These are phyloP conservation scores for Vireo griseus DNA, from an alignment of 2,797 vertebrate genomes.

Conservation along the genomic window DNA sequence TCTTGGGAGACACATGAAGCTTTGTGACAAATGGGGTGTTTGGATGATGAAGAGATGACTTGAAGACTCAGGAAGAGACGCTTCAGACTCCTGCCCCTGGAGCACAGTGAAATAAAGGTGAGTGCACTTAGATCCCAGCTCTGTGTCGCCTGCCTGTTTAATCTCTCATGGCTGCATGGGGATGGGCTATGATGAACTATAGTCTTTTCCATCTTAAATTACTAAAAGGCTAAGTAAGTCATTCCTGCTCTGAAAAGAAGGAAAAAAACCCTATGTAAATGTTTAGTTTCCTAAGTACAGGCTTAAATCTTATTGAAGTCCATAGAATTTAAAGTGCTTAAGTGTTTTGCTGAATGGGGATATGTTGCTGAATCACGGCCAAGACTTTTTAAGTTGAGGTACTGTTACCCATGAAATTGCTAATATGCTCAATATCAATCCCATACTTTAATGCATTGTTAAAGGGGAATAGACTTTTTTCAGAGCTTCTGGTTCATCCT, in stretches of 20 bases:
- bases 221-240: background rate
- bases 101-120: slow-evolving; percentile 42
- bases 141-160: background rate
- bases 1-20: slow-evolving; percentile 58
- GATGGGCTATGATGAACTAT: background rate
- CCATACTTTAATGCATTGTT: background rate
- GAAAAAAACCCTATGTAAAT: background rate
- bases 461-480: background rate
- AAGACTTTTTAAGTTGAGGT: background rate
- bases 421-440: background rate
- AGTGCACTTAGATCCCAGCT: background rate
- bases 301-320: background rate
- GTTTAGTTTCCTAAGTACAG: background rate
- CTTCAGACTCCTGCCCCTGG: slow-evolving; percentile 1
- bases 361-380: background rate
- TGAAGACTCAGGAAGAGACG: background rate
- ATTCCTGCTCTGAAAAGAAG: background rate
- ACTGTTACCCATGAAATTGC: background rate
- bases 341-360: background rate
- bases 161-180: background rate
- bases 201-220: background rate
- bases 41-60: slow-evolving; percentile 32
- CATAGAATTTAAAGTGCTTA: slow-evolving; percentile 5
- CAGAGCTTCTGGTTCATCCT: background rate
- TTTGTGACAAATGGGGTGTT: slow-evolving; percentile 34